A percentile compares a stretch with the other conserved stretches of the same genome.
Evolutionary conservation across 2,888 invertebrate species (phyloP).

Genomic region (Dryocosmus kuriphilus): DNA sequence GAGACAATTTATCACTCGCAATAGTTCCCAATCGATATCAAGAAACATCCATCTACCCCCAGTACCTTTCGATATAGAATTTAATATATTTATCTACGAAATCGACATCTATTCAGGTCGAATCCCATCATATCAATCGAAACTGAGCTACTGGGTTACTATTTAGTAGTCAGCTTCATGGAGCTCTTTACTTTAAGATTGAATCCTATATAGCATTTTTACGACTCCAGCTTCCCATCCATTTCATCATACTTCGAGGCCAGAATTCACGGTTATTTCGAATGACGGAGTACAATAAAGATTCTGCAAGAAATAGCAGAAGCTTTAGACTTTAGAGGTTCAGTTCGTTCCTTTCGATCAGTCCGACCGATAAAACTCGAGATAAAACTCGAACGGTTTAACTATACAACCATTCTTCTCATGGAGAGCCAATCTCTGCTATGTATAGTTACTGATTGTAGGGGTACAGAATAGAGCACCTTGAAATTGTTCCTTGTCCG

Average conservation of each 20-base stretch:
- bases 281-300: constrained; percentile 31
- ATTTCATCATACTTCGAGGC: constrained; percentile 19
- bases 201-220: constrained; percentile 18
- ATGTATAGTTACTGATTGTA: not conserved
- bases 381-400: constrained; percentile 18
- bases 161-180: not conserved
- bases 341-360: constrained; percentile 6
- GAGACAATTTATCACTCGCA: constrained; percentile 2
- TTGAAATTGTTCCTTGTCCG: constrained; percentile 27
- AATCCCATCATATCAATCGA: not conserved
- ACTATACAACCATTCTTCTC: constrained; percentile 15
- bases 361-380: constrained; percentile 1
- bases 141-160: constrained; percentile 17
- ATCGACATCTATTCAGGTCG: constrained; percentile 11
- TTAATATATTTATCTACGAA: not conserved
- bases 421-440: constrained; percentile 1
- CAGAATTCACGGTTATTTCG: constrained; percentile 30
- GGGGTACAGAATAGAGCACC: constrained; percentile 24
- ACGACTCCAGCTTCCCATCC: constrained; percentile 8
- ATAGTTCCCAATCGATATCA: constrained; percentile 8
- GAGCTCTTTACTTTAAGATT: constrained; percentile 27
- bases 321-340: constrained; percentile 1
- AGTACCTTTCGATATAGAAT: constrained; percentile 8
- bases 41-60: not conserved
- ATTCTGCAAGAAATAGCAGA: constrained; percentile 14